Base-by-base conservation (phyloP, 2,113 vertebrate genomes). In the Craseonycteris thonglongyai region DNA sequence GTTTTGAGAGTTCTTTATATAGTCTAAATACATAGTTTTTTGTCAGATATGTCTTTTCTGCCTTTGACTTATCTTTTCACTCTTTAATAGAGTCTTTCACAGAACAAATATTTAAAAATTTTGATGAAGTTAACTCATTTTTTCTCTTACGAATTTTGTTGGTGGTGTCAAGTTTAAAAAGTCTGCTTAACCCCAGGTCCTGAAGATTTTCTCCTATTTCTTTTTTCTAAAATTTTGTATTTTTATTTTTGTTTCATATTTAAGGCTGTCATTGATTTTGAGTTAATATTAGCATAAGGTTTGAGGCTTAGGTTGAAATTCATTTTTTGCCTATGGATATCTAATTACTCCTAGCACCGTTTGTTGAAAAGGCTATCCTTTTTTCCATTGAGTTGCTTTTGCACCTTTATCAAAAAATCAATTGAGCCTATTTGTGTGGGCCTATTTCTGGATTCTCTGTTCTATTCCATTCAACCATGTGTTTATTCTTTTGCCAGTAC, bases 111-210 rank as follows among this genome's bases (percentile, higher is more conserved):
- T 56, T 86, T 90, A 45, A 7, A 85, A 74, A 15, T 87, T 40
- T 93, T 89, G 28, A 35, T 69, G 40, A 68, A 63, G 3, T 90
- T 90, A 82, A 56, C 93, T 87, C 74, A 89, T 13, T 83, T 93
- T 74, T 78, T 26, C 26, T 63, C 86, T 87, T 18, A 68, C 61
- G 42, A 90, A 61, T 61, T 88, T 71, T 9, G 1, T 42, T 59
- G 49, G 21, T 83, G 22, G 42, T 54, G 16, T 68, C 26, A 92
- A 78, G 28, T 69, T 42, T 93, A 88, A 59, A 56, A 83, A 78
- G 7, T 91, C 49, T 45, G 47, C 21, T 40, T 59, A 65, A 13
- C 3, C 4, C 3, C n/a, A 38, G 4, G 2, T 78, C 42, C 30
- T 58, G 2, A 86, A 86, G 26, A 78, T 54, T 59, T 89, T 40